A percentile compares a stretch with the other conserved stretches of the same genome.
phyloP scores from a whole-genome alignment of 2,113 vertebrate species.

The Brachionichthys hirsutus region DNA sequence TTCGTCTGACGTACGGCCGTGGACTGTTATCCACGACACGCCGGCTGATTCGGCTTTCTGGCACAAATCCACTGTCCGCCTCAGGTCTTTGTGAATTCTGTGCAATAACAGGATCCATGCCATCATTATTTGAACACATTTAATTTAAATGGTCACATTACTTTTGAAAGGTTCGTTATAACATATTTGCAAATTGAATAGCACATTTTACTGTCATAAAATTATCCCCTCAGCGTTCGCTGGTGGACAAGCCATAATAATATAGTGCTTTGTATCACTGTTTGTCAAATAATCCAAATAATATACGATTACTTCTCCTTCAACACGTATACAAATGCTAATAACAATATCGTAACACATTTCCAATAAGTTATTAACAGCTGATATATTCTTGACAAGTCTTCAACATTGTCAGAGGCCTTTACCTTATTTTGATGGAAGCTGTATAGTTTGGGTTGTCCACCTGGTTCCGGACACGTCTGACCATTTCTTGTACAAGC shows the following conservation, averaged over 20 bases:
- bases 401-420: neutral
- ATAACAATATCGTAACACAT: too few species aligned
- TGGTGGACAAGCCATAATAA: neutral
- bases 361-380: too few species aligned
- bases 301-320: too few species aligned
- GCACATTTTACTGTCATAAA: neutral
- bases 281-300: too few species aligned
- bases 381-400: too few species aligned
- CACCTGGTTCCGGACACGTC: conserved; percentile 87
- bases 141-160: neutral
- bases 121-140: neutral
- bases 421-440: conserved; percentile 95
- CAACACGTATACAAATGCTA: neutral
- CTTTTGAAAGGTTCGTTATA: too few species aligned
- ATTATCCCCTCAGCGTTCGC: too few species aligned
- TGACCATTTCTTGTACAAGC: conserved; percentile 92
- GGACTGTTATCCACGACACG: conserved; percentile 95
- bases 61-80: conserved; percentile 91
- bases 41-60: conserved; percentile 91
- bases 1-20: conserved; percentile 89
- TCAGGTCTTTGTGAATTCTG: conserved; percentile 91
- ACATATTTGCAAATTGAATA: too few species aligned
- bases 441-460: conserved; percentile 85
- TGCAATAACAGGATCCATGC: neutral
- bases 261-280: too few species aligned